Evolutionary conservation across 2,888 invertebrate genomes (phyloP), one percentile per base, ranked within the genome.

Genomic region (Clistopyga incitator): DNA sequence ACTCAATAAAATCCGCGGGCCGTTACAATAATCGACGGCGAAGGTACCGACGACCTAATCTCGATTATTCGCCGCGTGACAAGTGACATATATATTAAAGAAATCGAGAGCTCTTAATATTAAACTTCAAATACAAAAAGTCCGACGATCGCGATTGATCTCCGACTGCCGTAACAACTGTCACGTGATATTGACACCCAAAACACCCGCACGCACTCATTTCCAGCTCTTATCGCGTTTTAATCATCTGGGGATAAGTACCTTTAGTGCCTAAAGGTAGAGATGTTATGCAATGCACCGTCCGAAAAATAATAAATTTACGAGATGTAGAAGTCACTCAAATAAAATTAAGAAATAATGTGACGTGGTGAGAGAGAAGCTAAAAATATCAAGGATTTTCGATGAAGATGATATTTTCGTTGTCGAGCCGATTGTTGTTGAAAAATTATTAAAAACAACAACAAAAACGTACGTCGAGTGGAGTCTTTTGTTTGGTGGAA

Each of bases 1-100:
- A 25, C 45, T 42, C 64, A 61, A 71, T 71, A 45, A 29, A 54
- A 52, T 47, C 18, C 29, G 34, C 6, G 29, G 42, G 15, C 23
- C 38, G 45, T 52, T 71, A 47, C 20, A 45, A 50, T 20, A 52
- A 72, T 72, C 45, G 45, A 71, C 45, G 65, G 67, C 34, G 71
- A 54, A 47, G 70, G 52, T 61, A 56, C 61, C 70, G 20, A 42
- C 18, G 65, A n/a, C 29, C 18, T 67, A 74, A 79, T 74, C 67
- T 72, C 59, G 23, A 52, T 74, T 72, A 47, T 38, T 50, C 45
- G 45, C 50, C 50, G 50, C 50, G 59, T 67, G 59, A 81, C 77
- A 78, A 72, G 65, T 67, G 79, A 78, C 78, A 45, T 64, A 64
- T 42, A 47, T 65, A 76, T 71, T 54, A 18, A 23, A 64, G n/a